Evolutionary conservation across 2,113 vertebrate genomes (phyloP).

Genomic region (Syngnathus typhle): DNA sequence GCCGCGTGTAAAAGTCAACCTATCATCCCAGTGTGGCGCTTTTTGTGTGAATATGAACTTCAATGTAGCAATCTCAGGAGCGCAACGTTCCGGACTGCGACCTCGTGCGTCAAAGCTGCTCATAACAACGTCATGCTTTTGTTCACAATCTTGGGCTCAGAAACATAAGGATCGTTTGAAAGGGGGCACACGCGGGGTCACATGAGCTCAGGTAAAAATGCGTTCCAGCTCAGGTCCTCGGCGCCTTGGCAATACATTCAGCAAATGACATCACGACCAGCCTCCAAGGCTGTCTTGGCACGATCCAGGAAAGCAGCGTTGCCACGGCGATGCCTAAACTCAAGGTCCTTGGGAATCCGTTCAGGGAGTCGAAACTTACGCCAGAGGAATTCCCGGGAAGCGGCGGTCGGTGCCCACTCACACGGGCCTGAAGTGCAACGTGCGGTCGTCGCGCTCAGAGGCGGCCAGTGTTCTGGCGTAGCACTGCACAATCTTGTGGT

Average conservation of each 20-base stretch:
- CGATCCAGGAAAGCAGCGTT: background rate
- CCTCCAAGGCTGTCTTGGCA: background rate
- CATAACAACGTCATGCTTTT: background rate
- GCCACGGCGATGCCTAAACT: background rate
- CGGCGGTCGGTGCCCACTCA: constrained; percentile 50
- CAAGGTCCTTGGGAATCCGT: background rate
- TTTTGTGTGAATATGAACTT: background rate
- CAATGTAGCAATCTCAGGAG: background rate
- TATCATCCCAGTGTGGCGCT: background rate
- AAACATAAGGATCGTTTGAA: background rate
- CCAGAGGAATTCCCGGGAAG: background rate
- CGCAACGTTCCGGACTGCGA: background rate
- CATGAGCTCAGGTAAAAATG: background rate
- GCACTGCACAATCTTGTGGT: constrained; percentile 87
- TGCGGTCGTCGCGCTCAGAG: constrained; percentile 83
- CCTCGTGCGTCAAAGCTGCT: background rate
- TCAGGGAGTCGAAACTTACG: background rate
- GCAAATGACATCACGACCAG: constrained; percentile 13
- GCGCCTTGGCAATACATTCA: constrained; percentile 20
- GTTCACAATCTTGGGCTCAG: background rate
- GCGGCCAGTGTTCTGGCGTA: constrained; percentile 74
- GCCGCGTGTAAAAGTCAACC: background rate
- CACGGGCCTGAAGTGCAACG: constrained; percentile 85
- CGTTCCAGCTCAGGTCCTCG: background rate
- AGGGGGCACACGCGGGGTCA: background rate